Evolutionary conservation across 37 sponge, comb jelly and placozoan genomes (phyloP), one percentile per base, ranked within the genome.

Genomic region (Beroe ovata): DNA sequence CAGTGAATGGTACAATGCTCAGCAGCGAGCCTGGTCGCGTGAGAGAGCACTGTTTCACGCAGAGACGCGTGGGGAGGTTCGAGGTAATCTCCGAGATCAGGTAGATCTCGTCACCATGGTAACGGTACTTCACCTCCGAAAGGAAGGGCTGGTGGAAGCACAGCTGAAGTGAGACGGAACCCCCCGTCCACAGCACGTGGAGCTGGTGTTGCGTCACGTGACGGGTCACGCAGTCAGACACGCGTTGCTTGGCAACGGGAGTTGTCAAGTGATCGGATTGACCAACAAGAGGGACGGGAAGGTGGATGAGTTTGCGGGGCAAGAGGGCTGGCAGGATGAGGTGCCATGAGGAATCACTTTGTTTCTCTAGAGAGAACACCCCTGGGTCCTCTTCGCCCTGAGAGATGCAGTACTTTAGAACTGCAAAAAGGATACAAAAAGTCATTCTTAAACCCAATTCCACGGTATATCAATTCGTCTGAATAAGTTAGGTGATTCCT

Each of bases 311-410:
- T 36, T 40, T 77, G 25, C 33, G 18, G 22, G 84, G 33, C 23
- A 42, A 54, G 3, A 77, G 54, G n/a, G 84, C 84, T 8, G 84
- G 84, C 1, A 77, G 47, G 38, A 54, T 77, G 11, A 77, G 84
- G 47, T 19, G 26, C 84, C 84, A 77, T n/a, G n/a, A n/a, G 47
- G 84, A 36, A 1, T 66, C 69, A 4, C 35, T 18, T 25, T 25
- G 25, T 30, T 66, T 1, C 69, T 66, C 18, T 37, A 66, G 69
- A 14, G 69, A 29, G 69, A 66, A 66, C 69, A 66, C 16, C 16
- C 69, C 69, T 16, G 29, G 69, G 16, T 66, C 69, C 36, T 66
- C 69, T 16, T 66, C 69, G 25, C 69, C 69, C 69, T 66, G 69
- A 16, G 6, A 11, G 54, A 47, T 6, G 54, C 11, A 47, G 54